A percentile compares a stretch with the other conserved stretches of the same genome.
phyloP scores from a whole-genome alignment of 1,140 invertebrate species.

The Phymorhynchus buccinoides region DNA sequence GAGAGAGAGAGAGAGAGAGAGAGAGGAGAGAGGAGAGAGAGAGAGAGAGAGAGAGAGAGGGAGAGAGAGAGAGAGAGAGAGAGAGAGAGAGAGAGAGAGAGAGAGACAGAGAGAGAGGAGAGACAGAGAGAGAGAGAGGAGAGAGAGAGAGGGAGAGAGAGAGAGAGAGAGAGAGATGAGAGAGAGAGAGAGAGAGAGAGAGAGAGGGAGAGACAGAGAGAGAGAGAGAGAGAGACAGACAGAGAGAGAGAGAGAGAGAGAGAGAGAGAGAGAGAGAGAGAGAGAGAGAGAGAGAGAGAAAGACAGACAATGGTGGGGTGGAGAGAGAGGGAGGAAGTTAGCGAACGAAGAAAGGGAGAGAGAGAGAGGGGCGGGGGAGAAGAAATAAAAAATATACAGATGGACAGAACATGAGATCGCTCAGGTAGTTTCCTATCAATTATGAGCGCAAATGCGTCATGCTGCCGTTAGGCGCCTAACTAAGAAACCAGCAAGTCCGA shows the following conservation, averaged over 20 bases:
- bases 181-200: not conserved
- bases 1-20: not conserved
- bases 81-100: not conserved
- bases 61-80: not conserved
- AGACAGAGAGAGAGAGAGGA: not conserved
- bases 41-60: no score
- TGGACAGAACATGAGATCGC: no score
- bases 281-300: not conserved
- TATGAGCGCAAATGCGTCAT: no score
- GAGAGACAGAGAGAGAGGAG: not conserved
- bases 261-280: not conserved
- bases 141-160: not conserved
- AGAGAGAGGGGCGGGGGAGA: not conserved
- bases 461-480: no score
- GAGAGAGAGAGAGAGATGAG: not conserved
- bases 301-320: no score
- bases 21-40: conserved; percentile 19
- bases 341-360: no score
- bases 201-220: not conserved
- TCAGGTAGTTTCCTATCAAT: no score
- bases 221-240: not conserved
- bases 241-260: not conserved
- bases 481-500: no score
- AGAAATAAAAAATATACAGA: no score
- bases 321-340: not conserved